A percentile compares a stretch with the other conserved stretches of the same genome.
Evolutionary conservation across 2,113 vertebrate species (phyloP).

Genomic region (Sphaerodactylus townsendi): DNA sequence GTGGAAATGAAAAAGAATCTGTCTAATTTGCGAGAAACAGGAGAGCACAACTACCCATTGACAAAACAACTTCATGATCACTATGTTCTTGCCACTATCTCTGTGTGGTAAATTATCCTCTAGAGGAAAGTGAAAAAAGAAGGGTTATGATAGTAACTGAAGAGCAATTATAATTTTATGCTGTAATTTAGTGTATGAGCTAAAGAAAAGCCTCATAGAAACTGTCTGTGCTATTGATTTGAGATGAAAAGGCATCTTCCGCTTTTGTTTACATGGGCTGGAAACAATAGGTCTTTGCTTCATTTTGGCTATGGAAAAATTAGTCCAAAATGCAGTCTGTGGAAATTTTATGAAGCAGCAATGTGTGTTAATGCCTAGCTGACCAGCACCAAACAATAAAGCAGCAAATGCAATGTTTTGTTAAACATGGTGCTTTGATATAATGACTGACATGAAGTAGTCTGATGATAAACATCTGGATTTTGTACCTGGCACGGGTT

Average conservation of each 20-base stretch:
- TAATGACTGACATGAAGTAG: not conserved
- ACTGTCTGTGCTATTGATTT: constrained; percentile 14
- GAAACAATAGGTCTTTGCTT: constrained; percentile 19
- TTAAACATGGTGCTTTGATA: not conserved
- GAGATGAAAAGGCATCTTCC: constrained; percentile 23
- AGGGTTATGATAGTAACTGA: constrained; percentile 4
- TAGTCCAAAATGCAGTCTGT: not conserved
- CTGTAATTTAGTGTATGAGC: not conserved
- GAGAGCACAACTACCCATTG: not conserved
- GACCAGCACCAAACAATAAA: not conserved
- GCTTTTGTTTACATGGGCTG: constrained; percentile 1
- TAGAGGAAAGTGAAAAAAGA: not conserved
- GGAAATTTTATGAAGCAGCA: not conserved
- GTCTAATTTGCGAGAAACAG: constrained; percentile 1
- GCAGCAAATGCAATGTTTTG: constrained; percentile 8
- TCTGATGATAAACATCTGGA: not conserved
- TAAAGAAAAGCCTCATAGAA: constrained; percentile 1
- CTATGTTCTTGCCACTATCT: not conserved
- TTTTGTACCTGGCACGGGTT: not conserved
- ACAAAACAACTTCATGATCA: not conserved
- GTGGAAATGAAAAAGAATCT: not conserved
- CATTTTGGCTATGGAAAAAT: not conserved
- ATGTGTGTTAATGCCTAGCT: not conserved
- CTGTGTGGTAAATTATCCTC: not conserved
- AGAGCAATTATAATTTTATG: constrained; percentile 19